Evolutionary conservation across 2,888 invertebrate genomes (phyloP).

Genomic region (Stenchaetothrips biformis): DNA sequence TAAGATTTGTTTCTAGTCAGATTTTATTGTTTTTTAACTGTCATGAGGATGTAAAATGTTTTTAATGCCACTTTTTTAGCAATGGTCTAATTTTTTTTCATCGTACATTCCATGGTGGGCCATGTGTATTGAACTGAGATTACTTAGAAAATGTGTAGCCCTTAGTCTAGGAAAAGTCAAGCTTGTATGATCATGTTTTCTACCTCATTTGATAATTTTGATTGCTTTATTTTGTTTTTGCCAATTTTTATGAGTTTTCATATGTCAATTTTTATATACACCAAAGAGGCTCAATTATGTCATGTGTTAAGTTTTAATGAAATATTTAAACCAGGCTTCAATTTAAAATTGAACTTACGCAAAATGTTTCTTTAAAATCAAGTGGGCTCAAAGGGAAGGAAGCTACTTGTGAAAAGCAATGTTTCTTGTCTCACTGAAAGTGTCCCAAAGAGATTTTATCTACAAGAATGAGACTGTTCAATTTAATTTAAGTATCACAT

Average conservation of each 20-base stretch:
- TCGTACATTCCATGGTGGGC: background rate
- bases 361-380: background rate
- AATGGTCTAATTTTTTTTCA: background rate
- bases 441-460: too few relatives aligned
- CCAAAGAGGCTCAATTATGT: background rate
- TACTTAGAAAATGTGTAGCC: too few relatives aligned
- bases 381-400: background rate
- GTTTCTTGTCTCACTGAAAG: too few relatives aligned
- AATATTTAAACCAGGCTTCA: background rate
- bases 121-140: background rate
- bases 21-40: background rate
- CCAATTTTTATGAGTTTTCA: background rate
- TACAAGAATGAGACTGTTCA: background rate
- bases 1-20: background rate
- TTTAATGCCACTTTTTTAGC: background rate
- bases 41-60: background rate
- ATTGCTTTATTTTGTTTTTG: background rate
- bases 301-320: background rate
- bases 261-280: background rate
- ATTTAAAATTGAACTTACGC: background rate
- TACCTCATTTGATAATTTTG: background rate
- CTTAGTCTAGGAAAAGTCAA: too few relatives aligned
- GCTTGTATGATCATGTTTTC: background rate
- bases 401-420: background rate
- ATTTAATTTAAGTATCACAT: background rate